These are phyloP conservation scores for Acleris emargana DNA, from an alignment of 2,888 invertebrate genomes.

Conservation along the genomic window DNA sequence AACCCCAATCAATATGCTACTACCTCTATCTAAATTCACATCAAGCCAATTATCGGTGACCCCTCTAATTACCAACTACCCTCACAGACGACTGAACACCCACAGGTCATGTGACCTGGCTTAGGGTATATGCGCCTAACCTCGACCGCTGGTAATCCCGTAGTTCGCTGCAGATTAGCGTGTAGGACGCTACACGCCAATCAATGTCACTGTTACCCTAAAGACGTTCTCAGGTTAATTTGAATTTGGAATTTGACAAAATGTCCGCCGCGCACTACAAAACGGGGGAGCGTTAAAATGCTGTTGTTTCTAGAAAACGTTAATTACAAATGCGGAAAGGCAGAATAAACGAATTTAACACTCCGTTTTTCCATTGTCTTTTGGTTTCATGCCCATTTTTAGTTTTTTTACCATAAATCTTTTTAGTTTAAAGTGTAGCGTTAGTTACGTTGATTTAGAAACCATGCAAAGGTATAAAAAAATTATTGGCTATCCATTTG, in stretches of 20 bases:
- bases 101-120: conserved; percentile 5
- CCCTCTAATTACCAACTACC: background rate
- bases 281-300: background rate
- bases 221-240: conserved; percentile 3
- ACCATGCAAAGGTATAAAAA: too few relatives aligned
- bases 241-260: conserved; percentile 1
- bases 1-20: background rate
- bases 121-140: conserved; percentile 11
- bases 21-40: conserved; percentile 15
- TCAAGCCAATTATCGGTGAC: conserved; percentile 14
- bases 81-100: background rate
- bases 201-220: conserved; percentile 12
- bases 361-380: too few relatives aligned
- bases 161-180: conserved; percentile 14
- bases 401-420: too few relatives aligned
- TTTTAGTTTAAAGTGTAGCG: too few relatives aligned
- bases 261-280: background rate
- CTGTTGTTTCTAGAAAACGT: too few relatives aligned
- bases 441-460: too few relatives aligned
- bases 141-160: conserved; percentile 9
- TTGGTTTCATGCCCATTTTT: too few relatives aligned
- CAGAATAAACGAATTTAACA: too few relatives aligned
- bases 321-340: too few relatives aligned
- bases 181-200: conserved; percentile 8
- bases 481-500: too few relatives aligned